These are phyloP conservation scores for Heterodera filipjevi DNA, from an alignment of 2,888 invertebrate genomes.

Conservation along the genomic window DNA sequence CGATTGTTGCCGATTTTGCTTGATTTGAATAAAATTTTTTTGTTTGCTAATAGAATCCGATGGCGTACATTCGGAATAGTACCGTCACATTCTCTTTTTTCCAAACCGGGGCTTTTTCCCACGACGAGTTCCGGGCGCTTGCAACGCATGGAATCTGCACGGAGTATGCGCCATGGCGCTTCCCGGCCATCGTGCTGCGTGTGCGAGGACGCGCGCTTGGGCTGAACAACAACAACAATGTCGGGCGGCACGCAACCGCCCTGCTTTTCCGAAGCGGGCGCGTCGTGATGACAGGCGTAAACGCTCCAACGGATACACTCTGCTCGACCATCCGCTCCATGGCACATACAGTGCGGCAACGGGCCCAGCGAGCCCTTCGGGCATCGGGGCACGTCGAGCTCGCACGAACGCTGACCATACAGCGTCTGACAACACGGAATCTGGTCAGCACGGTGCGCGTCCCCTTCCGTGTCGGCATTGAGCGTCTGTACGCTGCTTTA, in stretches of 20 bases:
- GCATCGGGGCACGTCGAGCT: not conserved
- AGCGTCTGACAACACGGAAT: not conserved
- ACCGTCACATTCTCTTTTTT: not conserved
- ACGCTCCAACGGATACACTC: not conserved
- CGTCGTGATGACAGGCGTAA: not conserved
- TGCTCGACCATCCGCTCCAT: not conserved
- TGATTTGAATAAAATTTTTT: not conserved
- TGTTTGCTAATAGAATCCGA: not conserved
- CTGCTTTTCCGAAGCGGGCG: not conserved
- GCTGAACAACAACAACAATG: not conserved
- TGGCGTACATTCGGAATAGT: not conserved
- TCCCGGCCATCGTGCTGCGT: not conserved
- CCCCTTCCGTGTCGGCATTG: not conserved
- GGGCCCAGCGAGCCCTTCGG: not conserved
- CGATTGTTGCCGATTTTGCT: not conserved
- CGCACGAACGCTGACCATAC: not conserved
- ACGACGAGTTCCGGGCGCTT: not conserved
- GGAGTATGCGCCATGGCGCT: slow-evolving; percentile 12
- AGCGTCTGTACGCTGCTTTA: not conserved
- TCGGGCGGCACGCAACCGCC: not conserved
- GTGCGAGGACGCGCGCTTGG: not conserved
- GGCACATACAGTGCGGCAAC: not conserved
- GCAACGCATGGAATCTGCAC: not conserved
- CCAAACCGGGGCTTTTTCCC: not conserved
- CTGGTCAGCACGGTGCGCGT: not conserved